phyloP scores from a whole-genome alignment of 1,140 invertebrate genomes.

The roundworm (Caenorhabditis elegans) region DNA sequence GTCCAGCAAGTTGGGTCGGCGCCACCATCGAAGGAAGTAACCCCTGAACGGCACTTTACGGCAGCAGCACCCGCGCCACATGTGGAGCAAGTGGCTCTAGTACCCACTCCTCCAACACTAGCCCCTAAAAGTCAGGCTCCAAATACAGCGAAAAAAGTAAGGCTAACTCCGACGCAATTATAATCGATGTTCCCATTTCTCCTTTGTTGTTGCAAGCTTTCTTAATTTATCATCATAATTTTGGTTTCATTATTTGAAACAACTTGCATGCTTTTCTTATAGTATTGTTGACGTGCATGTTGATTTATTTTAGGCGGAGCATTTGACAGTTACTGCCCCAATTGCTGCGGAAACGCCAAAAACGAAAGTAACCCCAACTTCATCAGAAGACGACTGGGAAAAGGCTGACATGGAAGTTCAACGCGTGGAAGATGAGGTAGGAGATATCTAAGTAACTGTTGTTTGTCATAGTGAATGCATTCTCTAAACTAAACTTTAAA shows the following conservation, averaged over 20 bases:
- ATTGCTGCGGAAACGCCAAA: background rate
- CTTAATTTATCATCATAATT: too few relatives aligned
- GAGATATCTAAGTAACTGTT: background rate
- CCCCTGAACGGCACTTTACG: background rate
- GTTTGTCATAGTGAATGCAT: background rate
- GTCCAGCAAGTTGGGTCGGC: background rate
- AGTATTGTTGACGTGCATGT: background rate
- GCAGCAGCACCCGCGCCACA: background rate
- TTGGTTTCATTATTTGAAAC: too few relatives aligned
- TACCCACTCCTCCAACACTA: background rate
- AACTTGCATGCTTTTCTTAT: background rate
- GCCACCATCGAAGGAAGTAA: background rate
- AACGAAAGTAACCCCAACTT: background rate
- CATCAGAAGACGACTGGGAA: conserved; percentile 15
- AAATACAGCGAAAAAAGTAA: background rate
- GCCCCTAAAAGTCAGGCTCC: background rate
- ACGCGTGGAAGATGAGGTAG: background rate
- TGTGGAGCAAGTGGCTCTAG: background rate
- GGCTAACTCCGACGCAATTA: too few relatives aligned
- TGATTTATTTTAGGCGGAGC: background rate
- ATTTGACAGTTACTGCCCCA: background rate
- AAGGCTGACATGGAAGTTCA: conserved; percentile 14
- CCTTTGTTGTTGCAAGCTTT: too few relatives aligned
- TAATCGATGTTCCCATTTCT: too few relatives aligned
- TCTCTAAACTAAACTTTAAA: background rate